phyloP scores from a whole-genome alignment of 2,113 vertebrate genomes.

The Boleophthalmus pectinirostris region DNA sequence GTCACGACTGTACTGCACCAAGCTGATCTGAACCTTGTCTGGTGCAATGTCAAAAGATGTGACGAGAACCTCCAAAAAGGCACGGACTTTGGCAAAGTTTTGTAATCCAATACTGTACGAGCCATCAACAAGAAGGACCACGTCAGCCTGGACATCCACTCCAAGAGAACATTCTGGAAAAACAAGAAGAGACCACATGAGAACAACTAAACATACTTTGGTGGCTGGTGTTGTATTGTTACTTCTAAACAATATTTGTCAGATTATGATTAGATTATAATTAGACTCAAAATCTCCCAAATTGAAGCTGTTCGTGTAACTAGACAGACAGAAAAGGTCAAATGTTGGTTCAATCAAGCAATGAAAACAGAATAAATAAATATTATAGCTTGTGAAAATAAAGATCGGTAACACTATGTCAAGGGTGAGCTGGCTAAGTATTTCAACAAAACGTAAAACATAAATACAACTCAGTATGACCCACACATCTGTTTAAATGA shows the following conservation, averaged over 20 bases:
- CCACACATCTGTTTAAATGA: neutral
- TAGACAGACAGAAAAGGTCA: no score
- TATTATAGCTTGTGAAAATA: neutral
- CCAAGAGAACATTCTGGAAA: conserved; percentile 93
- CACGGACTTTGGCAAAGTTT: conserved; percentile 98
- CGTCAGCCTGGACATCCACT: conserved; percentile 95
- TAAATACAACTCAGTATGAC: neutral
- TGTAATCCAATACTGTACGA: conserved; percentile 98
- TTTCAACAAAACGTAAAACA: neutral
- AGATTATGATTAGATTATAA: no score
- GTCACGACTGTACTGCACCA: conserved; percentile 98
- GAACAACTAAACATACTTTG: neutral
- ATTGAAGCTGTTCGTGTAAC: no score
- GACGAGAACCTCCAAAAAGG: conserved; percentile 93
- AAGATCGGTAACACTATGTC: neutral
- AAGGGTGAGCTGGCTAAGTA: neutral
- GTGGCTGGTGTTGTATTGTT: no score
- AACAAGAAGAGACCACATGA: conserved; percentile 55
- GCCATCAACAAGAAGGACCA: conserved; percentile 96
- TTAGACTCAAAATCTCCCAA: no score
- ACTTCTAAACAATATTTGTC: no score
- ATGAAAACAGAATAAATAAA: no score
- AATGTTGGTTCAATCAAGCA: neutral
- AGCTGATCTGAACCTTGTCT: conserved; percentile 91
- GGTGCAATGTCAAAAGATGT: conserved; percentile 94